phyloP scores from a whole-genome alignment of 1,140 invertebrate species.

The Acarapis woodi region DNA sequence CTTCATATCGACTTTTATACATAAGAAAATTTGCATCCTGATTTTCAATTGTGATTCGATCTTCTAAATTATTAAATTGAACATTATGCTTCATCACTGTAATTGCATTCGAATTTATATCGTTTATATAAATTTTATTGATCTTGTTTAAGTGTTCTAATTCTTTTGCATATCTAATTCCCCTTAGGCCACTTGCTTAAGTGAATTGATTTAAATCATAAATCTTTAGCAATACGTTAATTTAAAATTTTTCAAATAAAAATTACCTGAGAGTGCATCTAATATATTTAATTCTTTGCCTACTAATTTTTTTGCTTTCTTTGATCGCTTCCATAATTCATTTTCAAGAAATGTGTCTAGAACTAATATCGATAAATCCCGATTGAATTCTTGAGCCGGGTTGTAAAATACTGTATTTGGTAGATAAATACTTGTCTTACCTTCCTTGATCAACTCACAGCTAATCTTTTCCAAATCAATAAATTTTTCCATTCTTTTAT shows the following conservation, averaged over 20 bases:
- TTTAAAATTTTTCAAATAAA: too few species aligned
- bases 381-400: constrained; percentile 86
- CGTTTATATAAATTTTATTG: constrained; percentile 58
- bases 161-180: constrained; percentile 86
- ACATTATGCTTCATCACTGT: constrained; percentile 57
- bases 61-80: constrained; percentile 36
- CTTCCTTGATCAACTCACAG: constrained; percentile 28
- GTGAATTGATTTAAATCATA: too few species aligned
- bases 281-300: constrained; percentile 26
- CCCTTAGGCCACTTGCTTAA: constrained; percentile 73
- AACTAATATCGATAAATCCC: constrained; percentile 41
- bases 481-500: too few species aligned
- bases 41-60: constrained; percentile 37
- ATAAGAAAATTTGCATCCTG: constrained; percentile 63
- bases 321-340: constrained; percentile 15
- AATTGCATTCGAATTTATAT: constrained; percentile 59
- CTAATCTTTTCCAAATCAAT: constrained; percentile 7
- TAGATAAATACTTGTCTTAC: constrained; percentile 35
- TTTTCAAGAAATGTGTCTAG: constrained; percentile 10
- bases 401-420: constrained; percentile 73
- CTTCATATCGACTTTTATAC: constrained; percentile 34
- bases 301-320: constrained; percentile 1
- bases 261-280: constrained; percentile 83
- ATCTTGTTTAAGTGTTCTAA: not conserved
- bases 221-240: too few species aligned